These are phyloP conservation scores for Oryzias dopingdopingensis DNA, from an alignment of 2,797 vertebrate genomes.

Conservation along the genomic window DNA sequence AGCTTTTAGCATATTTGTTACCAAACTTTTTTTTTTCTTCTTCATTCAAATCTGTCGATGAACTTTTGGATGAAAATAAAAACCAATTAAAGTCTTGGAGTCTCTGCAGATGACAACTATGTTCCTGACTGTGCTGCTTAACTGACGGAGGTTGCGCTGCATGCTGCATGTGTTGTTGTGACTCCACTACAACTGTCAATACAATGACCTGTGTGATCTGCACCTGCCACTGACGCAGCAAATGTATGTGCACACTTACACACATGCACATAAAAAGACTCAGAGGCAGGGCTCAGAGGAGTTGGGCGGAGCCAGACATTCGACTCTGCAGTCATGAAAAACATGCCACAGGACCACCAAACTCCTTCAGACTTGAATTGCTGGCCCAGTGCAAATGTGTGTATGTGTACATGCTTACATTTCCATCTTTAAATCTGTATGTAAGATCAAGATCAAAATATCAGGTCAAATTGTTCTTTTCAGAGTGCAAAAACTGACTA, in stretches of 20 bases:
- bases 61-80: too few species aligned
- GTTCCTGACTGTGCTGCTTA: slow-evolving; percentile 29
- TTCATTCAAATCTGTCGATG: too few species aligned
- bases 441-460: too few species aligned
- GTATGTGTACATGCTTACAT: too few species aligned
- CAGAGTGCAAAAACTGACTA: too few species aligned
- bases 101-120: background rate
- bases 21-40: too few species aligned
- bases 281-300: slow-evolving; percentile 10
- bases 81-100: background rate
- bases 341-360: slow-evolving; percentile 5
- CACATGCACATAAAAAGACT: slow-evolving; percentile 7
- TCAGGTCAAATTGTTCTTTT: too few species aligned
- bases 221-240: slow-evolving; percentile 79
- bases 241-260: slow-evolving; percentile 46
- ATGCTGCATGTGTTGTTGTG: slow-evolving; percentile 62
- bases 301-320: slow-evolving; percentile 34
- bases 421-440: too few species aligned
- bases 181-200: slow-evolving; percentile 60
- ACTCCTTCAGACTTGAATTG: too few species aligned
- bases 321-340: slow-evolving; percentile 13
- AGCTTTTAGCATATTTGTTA: too few species aligned
- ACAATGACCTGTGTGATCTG: slow-evolving; percentile 61
- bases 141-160: slow-evolving; percentile 19
- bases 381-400: too few species aligned